Conservation (phyloP, 2,888 invertebrate genomes). For the Xanthia togata region DNA sequence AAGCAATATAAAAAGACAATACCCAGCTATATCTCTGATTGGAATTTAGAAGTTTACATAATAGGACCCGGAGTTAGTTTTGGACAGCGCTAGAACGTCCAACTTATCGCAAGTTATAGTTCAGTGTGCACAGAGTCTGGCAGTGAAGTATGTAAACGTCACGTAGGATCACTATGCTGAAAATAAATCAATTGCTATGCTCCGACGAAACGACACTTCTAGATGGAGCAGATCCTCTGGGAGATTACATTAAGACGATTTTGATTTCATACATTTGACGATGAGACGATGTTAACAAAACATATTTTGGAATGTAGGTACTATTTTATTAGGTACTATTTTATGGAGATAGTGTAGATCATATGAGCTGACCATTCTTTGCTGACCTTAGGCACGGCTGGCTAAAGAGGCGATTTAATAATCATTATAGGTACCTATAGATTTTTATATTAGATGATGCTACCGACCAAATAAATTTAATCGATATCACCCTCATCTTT, state of each 20-base stretch:
- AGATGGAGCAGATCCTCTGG: not conserved
- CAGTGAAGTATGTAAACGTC: slow-evolving; percentile 27
- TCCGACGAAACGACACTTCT: not conserved
- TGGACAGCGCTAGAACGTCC: slow-evolving; percentile 21
- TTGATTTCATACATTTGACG: no score
- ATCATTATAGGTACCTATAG: not conserved
- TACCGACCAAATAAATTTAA: not conserved
- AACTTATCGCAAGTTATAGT: slow-evolving; percentile 30
- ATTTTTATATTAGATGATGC: not conserved
- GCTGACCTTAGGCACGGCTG: not conserved
- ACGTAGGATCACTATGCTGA: not conserved
- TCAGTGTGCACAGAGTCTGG: slow-evolving; percentile 7
- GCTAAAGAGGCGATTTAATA: not conserved
- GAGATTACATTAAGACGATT: slow-evolving; percentile 18
- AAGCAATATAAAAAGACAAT: slow-evolving; percentile 5
- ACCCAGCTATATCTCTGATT: slow-evolving; percentile 1
- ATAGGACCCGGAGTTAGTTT: slow-evolving; percentile 10
- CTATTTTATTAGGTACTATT: not conserved
- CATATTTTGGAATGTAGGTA: not conserved
- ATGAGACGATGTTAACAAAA: not conserved
- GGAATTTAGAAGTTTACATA: slow-evolving; percentile 14
- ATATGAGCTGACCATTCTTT: not conserved
- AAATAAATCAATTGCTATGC: slow-evolving; percentile 35
- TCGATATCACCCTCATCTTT: not conserved
- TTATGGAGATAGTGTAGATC: not conserved